Percentiles rank a stretch among this genome's conserved stretches.
Evolutionary conservation across 2,888 invertebrate species (phyloP).

Genomic region (Pandemis cinnamomeana): DNA sequence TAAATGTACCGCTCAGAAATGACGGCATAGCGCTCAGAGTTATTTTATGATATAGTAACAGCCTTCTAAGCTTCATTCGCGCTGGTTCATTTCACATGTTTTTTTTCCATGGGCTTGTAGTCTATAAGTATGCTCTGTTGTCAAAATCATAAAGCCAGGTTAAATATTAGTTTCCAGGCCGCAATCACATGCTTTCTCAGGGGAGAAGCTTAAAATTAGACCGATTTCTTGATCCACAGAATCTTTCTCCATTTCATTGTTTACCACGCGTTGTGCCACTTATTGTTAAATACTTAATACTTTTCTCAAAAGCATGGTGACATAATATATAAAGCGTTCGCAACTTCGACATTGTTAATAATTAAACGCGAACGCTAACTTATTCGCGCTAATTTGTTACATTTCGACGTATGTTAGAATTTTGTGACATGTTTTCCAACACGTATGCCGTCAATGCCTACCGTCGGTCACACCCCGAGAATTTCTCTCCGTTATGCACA

Average conservation of each 20-base stretch:
- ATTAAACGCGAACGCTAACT: neutral
- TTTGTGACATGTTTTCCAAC: neutral
- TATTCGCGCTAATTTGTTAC: neutral
- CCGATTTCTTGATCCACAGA: neutral
- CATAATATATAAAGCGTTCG: neutral
- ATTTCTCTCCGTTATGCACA: slow-evolving; percentile 49
- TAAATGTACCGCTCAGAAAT: too few species aligned
- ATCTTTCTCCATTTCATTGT: neutral
- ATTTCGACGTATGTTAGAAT: neutral
- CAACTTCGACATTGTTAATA: neutral
- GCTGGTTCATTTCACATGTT: too few species aligned
- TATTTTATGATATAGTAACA: too few species aligned
- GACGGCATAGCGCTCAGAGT: too few species aligned
- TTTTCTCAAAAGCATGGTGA: neutral
- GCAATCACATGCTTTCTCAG: neutral
- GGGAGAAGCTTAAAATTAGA: neutral
- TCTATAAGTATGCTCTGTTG: neutral
- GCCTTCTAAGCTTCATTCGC: too few species aligned
- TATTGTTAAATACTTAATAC: neutral
- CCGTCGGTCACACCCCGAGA: slow-evolving; percentile 39
- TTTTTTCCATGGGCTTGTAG: too few species aligned
- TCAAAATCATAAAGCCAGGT: neutral
- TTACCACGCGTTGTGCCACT: neutral
- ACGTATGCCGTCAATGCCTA: neutral
- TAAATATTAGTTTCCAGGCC: too few species aligned